Evolutionary conservation across 2,113 vertebrate genomes (phyloP), one percentile per base, ranked within the genome.

Genomic region (Lichenostomus cassidix): DNA sequence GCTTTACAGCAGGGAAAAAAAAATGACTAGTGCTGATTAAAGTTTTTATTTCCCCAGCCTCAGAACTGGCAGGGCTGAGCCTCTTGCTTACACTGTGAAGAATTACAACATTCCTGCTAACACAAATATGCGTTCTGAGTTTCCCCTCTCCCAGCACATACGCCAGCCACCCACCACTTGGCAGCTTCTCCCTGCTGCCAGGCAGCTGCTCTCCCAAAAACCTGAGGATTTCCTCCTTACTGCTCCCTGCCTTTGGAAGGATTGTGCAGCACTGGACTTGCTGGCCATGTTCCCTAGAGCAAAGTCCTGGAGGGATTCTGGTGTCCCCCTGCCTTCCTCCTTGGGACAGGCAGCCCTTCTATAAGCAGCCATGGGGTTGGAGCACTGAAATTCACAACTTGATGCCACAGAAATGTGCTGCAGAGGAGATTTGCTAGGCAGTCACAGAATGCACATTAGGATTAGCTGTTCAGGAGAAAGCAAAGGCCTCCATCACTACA

Each of bases 51-150:
- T 4, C 4, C 31, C 10, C 77, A 56, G 50, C 24, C 56, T 83
- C 21, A 27, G 39, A 83, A 25, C 50, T 96, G 96, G 96, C 97
- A 96, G 89, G 47, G 53, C 68, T 58, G 47, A 95, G 73, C 14
- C 52, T 90, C 92, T 96, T 96, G 96, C 95, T 97, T 97, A 94
- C 64, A 53, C 87, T 91, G 89, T 59, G 79, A 96, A 94, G 84
- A 77, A 79, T 94, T 87, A 64, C 35, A 96, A 37, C 78, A 24
- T 80, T 90, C 83, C 85, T 59, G 60, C 86, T 77, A 94, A 89
- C 94, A 96, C 91, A 96, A 95, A 96, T 96, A 93, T 1, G 73
- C 2, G 2, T 74, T 95, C 74, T 75, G 94, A 91, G 55, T 65
- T 92, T 92, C 84, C 89, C 91, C 50, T 89, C 93, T 97, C 82